Conservation (phyloP, 2,113 vertebrate genomes). For the Pantherophis guttatus region DNA sequence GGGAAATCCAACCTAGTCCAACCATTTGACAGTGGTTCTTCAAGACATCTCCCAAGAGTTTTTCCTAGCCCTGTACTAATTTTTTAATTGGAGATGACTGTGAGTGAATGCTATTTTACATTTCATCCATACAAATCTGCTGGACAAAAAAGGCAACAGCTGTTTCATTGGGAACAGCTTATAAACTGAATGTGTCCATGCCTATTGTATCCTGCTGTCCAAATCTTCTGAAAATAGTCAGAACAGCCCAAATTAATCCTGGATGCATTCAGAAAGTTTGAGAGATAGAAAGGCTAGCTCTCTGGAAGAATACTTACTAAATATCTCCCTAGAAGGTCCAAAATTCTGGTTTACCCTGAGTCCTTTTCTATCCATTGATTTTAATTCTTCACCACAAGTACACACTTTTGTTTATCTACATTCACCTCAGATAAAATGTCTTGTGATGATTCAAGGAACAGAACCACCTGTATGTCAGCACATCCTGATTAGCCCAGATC, state of each 20-base stretch:
- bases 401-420: rapidly evolving
- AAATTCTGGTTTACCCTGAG: not conserved
- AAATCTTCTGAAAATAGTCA: not conserved
- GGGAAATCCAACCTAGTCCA: not conserved
- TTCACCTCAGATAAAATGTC: not conserved
- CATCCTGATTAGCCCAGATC: constrained; percentile 49
- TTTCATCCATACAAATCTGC: not conserved
- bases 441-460: not conserved
- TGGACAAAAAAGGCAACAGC: not conserved
- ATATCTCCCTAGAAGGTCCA: not conserved
- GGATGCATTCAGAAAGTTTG: not conserved
- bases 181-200: not conserved
- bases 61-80: not conserved
- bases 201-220: not conserved
- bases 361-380: not conserved
- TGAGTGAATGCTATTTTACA: not conserved
- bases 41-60: not conserved
- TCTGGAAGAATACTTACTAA: not conserved
- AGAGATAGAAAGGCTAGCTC: not conserved
- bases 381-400: not conserved
- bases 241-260: not conserved
- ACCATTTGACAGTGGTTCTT: not conserved
- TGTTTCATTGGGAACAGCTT: not conserved
- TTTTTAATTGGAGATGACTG: not conserved
- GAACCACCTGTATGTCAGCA: constrained; percentile 33